These are phyloP conservation scores for Drosophila fuyamai DNA, from an alignment of 1,140 invertebrate genomes.

Conservation along the genomic window DNA sequence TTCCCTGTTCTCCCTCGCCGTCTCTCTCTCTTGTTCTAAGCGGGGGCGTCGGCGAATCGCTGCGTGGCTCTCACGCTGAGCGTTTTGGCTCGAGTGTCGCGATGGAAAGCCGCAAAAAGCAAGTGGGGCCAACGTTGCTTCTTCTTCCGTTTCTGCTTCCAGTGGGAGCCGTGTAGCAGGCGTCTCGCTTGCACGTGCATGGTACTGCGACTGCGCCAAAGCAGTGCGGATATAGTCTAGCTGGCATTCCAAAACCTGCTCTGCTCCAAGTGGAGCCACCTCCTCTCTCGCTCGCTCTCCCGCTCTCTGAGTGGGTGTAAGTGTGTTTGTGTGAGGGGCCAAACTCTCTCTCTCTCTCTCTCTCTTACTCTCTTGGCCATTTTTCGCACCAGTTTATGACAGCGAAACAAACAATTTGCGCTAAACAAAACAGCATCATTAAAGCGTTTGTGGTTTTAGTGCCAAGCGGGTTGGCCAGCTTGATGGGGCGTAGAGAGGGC, in stretches of 20 bases:
- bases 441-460: constrained; percentile 84
- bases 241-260: constrained; percentile 56
- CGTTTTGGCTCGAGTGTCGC: constrained; percentile 65
- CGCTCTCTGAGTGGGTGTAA: not conserved
- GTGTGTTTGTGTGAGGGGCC: constrained; percentile 16
- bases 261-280: constrained; percentile 42
- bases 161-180: constrained; percentile 37
- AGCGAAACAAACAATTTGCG: constrained; percentile 84
- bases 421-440: constrained; percentile 84
- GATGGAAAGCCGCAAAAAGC: constrained; percentile 39
- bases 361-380: constrained; percentile 68
- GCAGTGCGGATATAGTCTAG: constrained; percentile 55
- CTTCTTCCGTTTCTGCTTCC: constrained; percentile 53
- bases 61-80: constrained; percentile 46
- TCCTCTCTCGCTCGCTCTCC: constrained; percentile 23
- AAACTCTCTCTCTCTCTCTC: constrained; percentile 20
- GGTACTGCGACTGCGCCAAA: constrained; percentile 66
- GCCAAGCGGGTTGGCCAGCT: constrained; percentile 57
- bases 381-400: constrained; percentile 84
- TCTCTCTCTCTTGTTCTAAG: constrained; percentile 9
- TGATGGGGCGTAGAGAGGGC: not conserved
- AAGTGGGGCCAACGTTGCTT: constrained; percentile 41
- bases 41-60: constrained; percentile 65
- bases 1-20: constrained; percentile 7
- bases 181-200: constrained; percentile 47